Evolutionary conservation across 2,113 vertebrate species (phyloP), one percentile per base, ranked within the genome.

Genomic region (Rhineura floridana): DNA sequence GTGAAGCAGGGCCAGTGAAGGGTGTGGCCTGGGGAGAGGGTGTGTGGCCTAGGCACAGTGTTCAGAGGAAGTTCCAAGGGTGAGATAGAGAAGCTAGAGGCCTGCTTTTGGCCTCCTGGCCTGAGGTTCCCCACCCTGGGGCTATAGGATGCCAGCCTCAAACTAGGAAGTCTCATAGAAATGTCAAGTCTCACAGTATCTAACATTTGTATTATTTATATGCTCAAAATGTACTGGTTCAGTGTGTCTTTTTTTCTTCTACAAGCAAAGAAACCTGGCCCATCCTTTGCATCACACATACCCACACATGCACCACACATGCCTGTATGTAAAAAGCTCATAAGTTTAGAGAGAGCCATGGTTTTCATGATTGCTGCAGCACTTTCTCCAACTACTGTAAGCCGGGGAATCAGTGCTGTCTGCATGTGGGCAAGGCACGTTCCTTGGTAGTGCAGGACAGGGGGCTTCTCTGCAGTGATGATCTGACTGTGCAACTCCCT

Each of bases 121-220:
- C n/a, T n/a, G n/a, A n/a, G n/a, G n/a, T n/a, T n/a, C n/a, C n/a
- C n/a, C n/a, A n/a, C n/a, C n/a, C n/a, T n/a, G n/a, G 2, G 65
- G 33, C 65, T 30, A 8, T 67, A 30, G 28, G 65, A 67, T 8
- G 28, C 9, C 28, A 30, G 65, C 28, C 25, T 7, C 86, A 91
- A 84, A 81, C 12, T 44, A 72, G 39, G 2, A 65, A 50, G 19
- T 76, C 55, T 6, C 1, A 87, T 83, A 90, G 73, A 88, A 89
- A 59, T 11, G 76, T 12, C 90, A 92, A 91, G 91, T 67, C 67
- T 86, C 25, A 28, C 59, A 72, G 90, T 62, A 93, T 95, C 88
- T 87, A 6, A 44, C 88, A 85, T 36, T 82, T 89, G 21, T 83
- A 92, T 81, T 93, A 30, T 92, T 83, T 92, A 25, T n/a, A 4